Conservation (phyloP, 2,797 vertebrate species). For the Lagorchestes hirsutus region DNA sequence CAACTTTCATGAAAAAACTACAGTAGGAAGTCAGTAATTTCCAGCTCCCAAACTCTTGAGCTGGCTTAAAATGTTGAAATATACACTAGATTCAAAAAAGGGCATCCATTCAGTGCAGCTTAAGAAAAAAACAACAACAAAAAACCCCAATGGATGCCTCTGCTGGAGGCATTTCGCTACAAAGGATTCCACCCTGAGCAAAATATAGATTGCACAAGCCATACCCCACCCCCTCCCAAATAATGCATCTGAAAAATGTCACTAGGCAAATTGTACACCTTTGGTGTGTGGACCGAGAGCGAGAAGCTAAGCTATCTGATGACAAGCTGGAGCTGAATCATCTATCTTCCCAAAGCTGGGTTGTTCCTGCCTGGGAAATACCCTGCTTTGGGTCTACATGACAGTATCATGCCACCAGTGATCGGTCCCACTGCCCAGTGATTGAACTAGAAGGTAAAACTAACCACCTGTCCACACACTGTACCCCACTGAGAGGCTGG, state of each 20-base stretch:
- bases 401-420: slow-evolving; percentile 50
- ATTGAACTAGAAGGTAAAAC: slow-evolving; percentile 52
- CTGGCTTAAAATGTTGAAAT: slow-evolving; percentile 89
- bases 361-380: slow-evolving; percentile 63
- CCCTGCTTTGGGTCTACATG: slow-evolving; percentile 67
- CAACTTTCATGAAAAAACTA: slow-evolving; percentile 96
- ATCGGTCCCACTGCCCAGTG: slow-evolving; percentile 63
- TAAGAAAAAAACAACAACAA: slow-evolving; percentile 87
- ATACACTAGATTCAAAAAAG: slow-evolving; percentile 87
- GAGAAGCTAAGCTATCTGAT: slow-evolving; percentile 65
- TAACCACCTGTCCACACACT: slow-evolving; percentile 53
- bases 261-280: slow-evolving; percentile 75
- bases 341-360: slow-evolving; percentile 61
- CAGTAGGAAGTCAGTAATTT: slow-evolving; percentile 90
- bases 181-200: slow-evolving; percentile 87
- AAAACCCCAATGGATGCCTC: slow-evolving; percentile 88
- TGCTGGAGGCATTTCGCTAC: slow-evolving; percentile 80
- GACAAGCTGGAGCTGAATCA: slow-evolving; percentile 61
- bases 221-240: slow-evolving; percentile 75
- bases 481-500: slow-evolving; percentile 46
- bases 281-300: slow-evolving; percentile 78
- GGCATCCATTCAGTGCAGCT: slow-evolving; percentile 88
- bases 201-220: slow-evolving; percentile 83
- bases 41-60: slow-evolving; percentile 90
- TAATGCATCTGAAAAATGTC: slow-evolving; percentile 77